Evolutionary conservation across 1,140 invertebrate genomes (phyloP), one percentile per base, ranked within the genome.

Genomic region (Cydia fagiglandana): DNA sequence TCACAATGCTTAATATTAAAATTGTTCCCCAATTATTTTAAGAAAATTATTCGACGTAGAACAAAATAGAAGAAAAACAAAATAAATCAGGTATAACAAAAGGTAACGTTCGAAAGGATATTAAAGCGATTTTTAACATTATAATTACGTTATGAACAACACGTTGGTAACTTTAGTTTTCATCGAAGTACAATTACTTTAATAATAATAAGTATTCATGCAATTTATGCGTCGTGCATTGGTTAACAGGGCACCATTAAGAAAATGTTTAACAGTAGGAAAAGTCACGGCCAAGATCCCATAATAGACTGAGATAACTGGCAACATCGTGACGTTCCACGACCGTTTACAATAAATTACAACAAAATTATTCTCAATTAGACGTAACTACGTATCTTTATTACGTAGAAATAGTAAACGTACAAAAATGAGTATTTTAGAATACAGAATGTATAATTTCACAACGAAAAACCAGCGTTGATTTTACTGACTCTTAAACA

Each of bases 161-260:
- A 83, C 80, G 83, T 81, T 91, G 90, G 90, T 91, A 91, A 91
- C 90, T 91, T 89, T 90, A 88, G 87, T 88, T 91, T 87, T 84
- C 45, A 80, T 78, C 79, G 78, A 84, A 83, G 78, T 83, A 84
- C 76, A 83, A 78, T 80, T 74, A 80, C 77, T 79, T 77, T 77
- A 79, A 82, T 78, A 76, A 82, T 80, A 77, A 79, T 38, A 66
- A 38, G 64, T 66, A 34, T 70, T 38, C 15, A 17, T 70, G 66
- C 30, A 70, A 70, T 41, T 70, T 70, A 70, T 70, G 34, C 66
- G 12, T 70, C 30, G 66, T 38, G n/a, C 34, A 38, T 70, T 70
- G 66, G 66, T 70, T 38, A 70, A 70, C 66, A 38, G 34, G 66
- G 66, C 66, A 70, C 34, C 30, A 38, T 70, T 61, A 2, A 24